Evolutionary conservation across 1,140 invertebrate species (phyloP).

Genomic region (Zaprionus vittiger): DNA sequence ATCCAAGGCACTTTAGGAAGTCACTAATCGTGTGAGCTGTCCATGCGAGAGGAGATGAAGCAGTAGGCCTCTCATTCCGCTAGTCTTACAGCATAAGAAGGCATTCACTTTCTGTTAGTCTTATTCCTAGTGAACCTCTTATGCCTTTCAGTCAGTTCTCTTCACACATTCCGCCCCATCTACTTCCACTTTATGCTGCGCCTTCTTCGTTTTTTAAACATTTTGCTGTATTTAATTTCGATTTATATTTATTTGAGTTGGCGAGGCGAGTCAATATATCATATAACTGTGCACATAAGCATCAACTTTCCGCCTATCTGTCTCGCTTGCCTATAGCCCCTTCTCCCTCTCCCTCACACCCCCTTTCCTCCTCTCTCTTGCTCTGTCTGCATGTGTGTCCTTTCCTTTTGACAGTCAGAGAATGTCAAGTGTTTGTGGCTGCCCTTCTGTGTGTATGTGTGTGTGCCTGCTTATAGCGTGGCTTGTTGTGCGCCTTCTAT

Average conservation of each 20-base stretch:
- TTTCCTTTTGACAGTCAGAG: slow-evolving; percentile 37
- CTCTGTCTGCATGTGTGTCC: slow-evolving; percentile 3
- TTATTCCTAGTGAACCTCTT: no score
- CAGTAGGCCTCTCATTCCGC: neutral
- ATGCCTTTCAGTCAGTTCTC: no score
- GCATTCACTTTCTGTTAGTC: neutral
- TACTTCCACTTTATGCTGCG: neutral
- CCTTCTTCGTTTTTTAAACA: slow-evolving; percentile 8
- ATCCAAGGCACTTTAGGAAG: neutral
- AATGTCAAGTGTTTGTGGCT: slow-evolving; percentile 39
- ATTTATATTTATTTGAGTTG: slow-evolving; percentile 24
- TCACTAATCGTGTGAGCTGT: neutral
- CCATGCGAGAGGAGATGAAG: neutral
- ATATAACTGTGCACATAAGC: slow-evolving; percentile 29
- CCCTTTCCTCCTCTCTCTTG: neutral
- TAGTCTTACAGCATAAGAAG: neutral
- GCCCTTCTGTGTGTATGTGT: slow-evolving; percentile 3
- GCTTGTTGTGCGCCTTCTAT: neutral
- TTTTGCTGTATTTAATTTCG: slow-evolving; percentile 13
- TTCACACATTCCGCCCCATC: no score
- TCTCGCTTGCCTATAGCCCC: slow-evolving; percentile 4
- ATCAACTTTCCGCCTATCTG: slow-evolving; percentile 3
- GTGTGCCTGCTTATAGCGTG: slow-evolving; percentile 9
- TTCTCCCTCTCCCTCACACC: neutral
- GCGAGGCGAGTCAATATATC: slow-evolving; percentile 34